Percentiles rank a stretch among this genome's conserved stretches.
Evolutionary conservation across 2,888 invertebrate genomes (phyloP).

Genomic region (Rhagium mordax): DNA sequence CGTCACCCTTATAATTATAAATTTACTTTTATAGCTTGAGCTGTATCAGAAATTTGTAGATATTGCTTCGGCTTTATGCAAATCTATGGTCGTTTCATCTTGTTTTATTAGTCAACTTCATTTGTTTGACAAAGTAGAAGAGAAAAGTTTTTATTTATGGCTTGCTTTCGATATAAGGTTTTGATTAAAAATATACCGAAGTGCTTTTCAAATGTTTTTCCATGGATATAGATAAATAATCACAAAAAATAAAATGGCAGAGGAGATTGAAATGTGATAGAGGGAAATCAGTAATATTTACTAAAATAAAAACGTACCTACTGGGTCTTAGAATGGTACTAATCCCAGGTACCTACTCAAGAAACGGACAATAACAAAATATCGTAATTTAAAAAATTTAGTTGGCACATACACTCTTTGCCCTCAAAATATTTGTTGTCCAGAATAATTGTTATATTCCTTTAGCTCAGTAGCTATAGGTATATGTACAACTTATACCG

Average conservation of each 20-base stretch:
- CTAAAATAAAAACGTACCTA: too few relatives aligned
- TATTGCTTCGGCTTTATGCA: slow-evolving; percentile 58
- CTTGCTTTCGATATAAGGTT: slow-evolving; percentile 37
- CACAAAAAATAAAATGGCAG: not conserved
- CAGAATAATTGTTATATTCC: too few relatives aligned
- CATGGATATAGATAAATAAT: not conserved
- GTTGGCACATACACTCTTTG: too few relatives aligned
- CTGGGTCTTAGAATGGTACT: too few relatives aligned
- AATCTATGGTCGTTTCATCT: slow-evolving; percentile 56
- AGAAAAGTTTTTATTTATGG: slow-evolving; percentile 54
- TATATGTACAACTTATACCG: too few relatives aligned
- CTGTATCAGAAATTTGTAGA: slow-evolving; percentile 61
- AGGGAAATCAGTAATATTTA: too few relatives aligned
- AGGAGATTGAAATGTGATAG: not conserved
- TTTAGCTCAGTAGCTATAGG: too few relatives aligned
- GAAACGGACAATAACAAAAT: too few relatives aligned
- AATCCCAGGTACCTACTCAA: too few relatives aligned
- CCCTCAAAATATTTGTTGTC: too few relatives aligned
- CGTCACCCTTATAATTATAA: slow-evolving; percentile 63
- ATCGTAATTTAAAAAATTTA: too few relatives aligned
- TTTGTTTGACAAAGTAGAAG: slow-evolving; percentile 48
- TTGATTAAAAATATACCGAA: slow-evolving; percentile 23
- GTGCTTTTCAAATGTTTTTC: not conserved
- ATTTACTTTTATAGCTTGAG: slow-evolving; percentile 62
- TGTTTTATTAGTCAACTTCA: slow-evolving; percentile 54